Evolutionary conservation across 30 jellyfish, hydroid and myxozoan genomes (phyloP).

Genomic region (Hydra vulgaris): DNA sequence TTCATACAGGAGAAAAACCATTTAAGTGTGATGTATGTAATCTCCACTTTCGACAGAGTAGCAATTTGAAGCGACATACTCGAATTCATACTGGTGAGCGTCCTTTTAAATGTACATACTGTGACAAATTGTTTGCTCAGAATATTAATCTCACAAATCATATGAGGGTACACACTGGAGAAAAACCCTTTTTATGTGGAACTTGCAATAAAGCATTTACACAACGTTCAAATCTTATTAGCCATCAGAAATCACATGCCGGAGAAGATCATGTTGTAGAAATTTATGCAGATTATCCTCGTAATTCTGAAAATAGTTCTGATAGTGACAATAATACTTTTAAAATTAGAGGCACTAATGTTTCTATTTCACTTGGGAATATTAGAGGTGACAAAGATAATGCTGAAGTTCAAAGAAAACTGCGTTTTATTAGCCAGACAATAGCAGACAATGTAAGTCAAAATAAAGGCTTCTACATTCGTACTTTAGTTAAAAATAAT

Average conservation of each 20-base stretch:
- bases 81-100: constrained; percentile 4
- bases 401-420: background rate
- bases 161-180: background rate
- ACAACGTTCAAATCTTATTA: background rate
- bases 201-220: background rate
- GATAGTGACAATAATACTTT: background rate
- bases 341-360: background rate
- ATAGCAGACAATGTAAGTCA: background rate
- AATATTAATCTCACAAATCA: background rate
- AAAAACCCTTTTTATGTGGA: background rate
- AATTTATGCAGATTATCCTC: background rate
- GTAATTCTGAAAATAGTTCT: background rate
- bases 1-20: constrained; percentile 7
- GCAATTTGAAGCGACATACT: background rate
- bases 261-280: background rate
- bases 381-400: background rate
- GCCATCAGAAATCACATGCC: background rate
- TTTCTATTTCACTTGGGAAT: background rate
- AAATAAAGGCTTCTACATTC: background rate
- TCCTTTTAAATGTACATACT: constrained; percentile 1
- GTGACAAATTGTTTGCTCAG: background rate
- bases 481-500: background rate
- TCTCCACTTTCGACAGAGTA: background rate
- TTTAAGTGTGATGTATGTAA: background rate
- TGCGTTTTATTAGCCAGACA: background rate